Conservation (phyloP, 2,113 vertebrate species). For the Mohoua ochrocephala region DNA sequence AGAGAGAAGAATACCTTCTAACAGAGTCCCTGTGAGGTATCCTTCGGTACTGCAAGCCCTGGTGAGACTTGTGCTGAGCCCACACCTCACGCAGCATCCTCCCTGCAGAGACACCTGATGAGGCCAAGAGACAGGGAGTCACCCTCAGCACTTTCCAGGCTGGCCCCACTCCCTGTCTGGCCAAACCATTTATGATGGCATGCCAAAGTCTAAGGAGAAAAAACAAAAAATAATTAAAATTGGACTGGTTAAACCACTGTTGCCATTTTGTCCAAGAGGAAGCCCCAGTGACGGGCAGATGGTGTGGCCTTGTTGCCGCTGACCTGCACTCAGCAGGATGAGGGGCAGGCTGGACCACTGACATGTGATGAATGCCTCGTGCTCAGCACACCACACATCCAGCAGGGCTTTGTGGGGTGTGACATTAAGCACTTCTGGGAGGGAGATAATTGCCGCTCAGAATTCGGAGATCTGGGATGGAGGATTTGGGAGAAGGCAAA, state of each 20-base stretch:
- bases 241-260: background rate
- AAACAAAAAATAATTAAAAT: background rate
- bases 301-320: background rate
- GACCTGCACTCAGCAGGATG: background rate
- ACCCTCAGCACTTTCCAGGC: background rate
- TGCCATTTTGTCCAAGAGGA: background rate
- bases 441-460: background rate
- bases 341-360: background rate
- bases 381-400: background rate
- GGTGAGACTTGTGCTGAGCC: accelerated
- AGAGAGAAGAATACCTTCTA: background rate
- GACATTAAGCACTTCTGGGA: background rate
- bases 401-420: background rate
- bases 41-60: accelerated
- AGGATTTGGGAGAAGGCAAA: background rate
- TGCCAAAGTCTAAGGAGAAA: background rate
- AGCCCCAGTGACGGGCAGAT: background rate
- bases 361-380: accelerated
- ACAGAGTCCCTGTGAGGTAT: background rate
- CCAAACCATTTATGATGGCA: background rate
- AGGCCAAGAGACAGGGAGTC: background rate
- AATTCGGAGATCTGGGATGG: background rate
- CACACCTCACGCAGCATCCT: background rate
- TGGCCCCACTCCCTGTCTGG: background rate
- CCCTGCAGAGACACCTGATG: accelerated